Conservation (phyloP, 2,113 vertebrate genomes). For the Silurus glanis region DNA sequence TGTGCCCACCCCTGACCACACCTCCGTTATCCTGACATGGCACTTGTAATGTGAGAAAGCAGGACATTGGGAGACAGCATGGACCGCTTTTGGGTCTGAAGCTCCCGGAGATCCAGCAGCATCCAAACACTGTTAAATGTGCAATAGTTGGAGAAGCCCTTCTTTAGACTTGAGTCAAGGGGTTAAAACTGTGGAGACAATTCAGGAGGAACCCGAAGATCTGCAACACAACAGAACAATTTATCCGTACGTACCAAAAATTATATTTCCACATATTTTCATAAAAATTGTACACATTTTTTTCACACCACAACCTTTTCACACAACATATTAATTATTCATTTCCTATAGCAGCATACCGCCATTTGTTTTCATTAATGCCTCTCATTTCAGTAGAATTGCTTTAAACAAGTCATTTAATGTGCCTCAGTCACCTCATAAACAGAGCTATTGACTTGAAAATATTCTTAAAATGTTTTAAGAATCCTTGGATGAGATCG, state of each 20-base stretch:
- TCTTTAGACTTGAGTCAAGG: slow-evolving; percentile 14
- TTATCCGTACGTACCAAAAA: no score
- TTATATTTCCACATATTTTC: neutral
- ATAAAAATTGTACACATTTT: no score
- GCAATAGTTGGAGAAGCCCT: neutral
- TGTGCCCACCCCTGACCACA: slow-evolving; percentile 23
- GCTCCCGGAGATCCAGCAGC: slow-evolving; percentile 30
- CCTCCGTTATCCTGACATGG: slow-evolving; percentile 48
- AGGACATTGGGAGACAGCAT: slow-evolving; percentile 18
- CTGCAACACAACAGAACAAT: slow-evolving; percentile 25
- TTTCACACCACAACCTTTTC: neutral
- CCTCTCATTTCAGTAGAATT: neutral
- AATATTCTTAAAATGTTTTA: neutral
- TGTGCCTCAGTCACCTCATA: neutral
- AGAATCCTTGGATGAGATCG: neutral
- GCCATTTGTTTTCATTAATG: neutral
- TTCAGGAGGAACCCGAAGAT: slow-evolving; percentile 7
- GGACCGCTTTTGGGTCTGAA: neutral
- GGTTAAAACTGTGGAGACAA: neutral
- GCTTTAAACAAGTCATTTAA: neutral
- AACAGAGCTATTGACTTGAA: neutral
- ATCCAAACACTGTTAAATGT: slow-evolving; percentile 17
- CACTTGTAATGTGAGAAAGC: neutral
- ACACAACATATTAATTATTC: neutral
- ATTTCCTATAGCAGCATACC: no score